phyloP scores from a whole-genome alignment of 2,113 vertebrate species.

The Syngnathoides biaculeatus region DNA sequence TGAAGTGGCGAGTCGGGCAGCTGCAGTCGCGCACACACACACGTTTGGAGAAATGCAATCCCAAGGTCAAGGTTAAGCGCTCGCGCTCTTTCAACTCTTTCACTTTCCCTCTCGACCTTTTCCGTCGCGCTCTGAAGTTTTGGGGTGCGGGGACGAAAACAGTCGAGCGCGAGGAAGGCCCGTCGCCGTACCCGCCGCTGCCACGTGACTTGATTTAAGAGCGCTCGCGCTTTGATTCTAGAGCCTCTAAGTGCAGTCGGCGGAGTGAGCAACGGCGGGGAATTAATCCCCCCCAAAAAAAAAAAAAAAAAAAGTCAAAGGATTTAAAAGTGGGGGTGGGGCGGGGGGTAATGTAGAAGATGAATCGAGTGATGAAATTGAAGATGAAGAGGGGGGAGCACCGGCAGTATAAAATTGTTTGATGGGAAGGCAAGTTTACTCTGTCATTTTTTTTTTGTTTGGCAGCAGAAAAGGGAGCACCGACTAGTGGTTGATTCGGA shows the following conservation, averaged over 20 bases:
- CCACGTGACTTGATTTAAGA: background rate
- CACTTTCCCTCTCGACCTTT: conserved; percentile 74
- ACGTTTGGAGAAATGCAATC: conserved; percentile 64
- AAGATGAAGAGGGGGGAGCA: background rate
- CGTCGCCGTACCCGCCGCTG: conserved; percentile 1
- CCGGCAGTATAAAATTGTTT: background rate
- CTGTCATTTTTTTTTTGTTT: background rate
- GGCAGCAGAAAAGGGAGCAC: background rate
- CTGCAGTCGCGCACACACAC: conserved; percentile 66
- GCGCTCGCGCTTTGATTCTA: background rate
- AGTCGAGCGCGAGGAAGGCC: conserved; percentile 24
- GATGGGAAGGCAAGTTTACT: background rate
- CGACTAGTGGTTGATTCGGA: background rate
- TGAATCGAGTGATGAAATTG: background rate
- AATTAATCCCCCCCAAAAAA: too few relatives aligned
- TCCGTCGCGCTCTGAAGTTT: conserved; percentile 22
- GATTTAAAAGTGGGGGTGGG: background rate
- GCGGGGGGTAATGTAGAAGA: background rate
- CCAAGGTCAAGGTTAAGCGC: conserved; percentile 78
- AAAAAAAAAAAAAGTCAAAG: background rate
- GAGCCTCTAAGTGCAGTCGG: background rate
- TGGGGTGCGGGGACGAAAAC: conserved; percentile 24
- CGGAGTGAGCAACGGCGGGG: background rate
- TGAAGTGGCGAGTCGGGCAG: conserved; percentile 73
- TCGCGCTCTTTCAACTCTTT: conserved; percentile 62